phyloP scores from a whole-genome alignment of 1,140 invertebrate genomes.

The Diuraphis noxia region DNA sequence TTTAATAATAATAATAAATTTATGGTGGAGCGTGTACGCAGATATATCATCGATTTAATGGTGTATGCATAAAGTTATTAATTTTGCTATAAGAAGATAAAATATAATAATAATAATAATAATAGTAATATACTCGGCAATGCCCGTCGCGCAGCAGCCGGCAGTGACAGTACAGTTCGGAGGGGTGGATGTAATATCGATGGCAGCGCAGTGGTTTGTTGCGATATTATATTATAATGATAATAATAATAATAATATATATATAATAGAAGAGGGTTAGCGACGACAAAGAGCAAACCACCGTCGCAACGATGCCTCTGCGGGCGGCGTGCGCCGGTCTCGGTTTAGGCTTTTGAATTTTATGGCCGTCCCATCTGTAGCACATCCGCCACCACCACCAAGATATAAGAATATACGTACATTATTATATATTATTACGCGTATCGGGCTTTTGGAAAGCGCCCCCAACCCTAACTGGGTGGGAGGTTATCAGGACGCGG shows the following conservation, averaged over 20 bases:
- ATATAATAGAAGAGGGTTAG: background rate
- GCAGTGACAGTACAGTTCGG: background rate
- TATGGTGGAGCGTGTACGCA: background rate
- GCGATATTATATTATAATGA: background rate
- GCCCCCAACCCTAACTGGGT: background rate
- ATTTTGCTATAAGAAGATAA: background rate
- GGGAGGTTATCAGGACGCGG: background rate
- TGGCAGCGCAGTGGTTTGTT: background rate
- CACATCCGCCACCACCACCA: conserved; percentile 25
- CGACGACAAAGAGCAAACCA: background rate
- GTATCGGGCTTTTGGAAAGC: background rate
- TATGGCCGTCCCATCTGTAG: conserved; percentile 40
- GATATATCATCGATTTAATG: background rate
- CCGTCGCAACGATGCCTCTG: background rate
- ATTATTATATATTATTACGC: background rate
- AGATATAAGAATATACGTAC: background rate
- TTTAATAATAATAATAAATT: background rate
- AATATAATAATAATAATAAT: background rate
- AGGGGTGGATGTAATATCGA: background rate
- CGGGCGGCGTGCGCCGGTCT: background rate
- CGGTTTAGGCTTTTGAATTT: conserved; percentile 47
- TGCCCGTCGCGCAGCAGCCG: background rate
- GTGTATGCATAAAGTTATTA: conserved; percentile 11
- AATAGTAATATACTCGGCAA: background rate
- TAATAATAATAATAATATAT: background rate